Evolutionary conservation across 2,797 vertebrate species (phyloP).

Genomic region (Sparidentex hasta): DNA sequence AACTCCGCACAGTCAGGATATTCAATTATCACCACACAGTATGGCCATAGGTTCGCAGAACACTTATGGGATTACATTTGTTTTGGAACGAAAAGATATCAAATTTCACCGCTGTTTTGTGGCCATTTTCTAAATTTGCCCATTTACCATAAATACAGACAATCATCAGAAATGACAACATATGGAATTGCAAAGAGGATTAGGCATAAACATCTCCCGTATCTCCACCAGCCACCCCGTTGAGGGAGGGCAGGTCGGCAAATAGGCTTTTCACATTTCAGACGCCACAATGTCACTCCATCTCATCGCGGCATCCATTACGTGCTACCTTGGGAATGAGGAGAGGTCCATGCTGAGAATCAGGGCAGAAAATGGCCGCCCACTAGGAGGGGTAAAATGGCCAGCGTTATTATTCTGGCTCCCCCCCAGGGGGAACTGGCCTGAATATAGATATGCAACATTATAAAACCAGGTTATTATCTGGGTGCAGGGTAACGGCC

Average conservation of each 20-base stretch:
- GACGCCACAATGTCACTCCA: slow-evolving; percentile 85
- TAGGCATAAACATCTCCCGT: slow-evolving; percentile 77
- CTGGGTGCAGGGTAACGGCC: slow-evolving; percentile 84
- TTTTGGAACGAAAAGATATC: slow-evolving; percentile 55
- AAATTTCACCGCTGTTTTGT: slow-evolving; percentile 54
- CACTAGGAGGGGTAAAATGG: slow-evolving; percentile 83
- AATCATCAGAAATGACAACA: slow-evolving; percentile 82
- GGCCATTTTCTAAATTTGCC: slow-evolving; percentile 78
- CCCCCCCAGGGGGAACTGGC: slow-evolving; percentile 84
- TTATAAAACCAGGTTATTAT: slow-evolving; percentile 87
- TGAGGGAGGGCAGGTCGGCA: slow-evolving; percentile 77
- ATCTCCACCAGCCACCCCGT: slow-evolving; percentile 71
- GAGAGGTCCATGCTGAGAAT: slow-evolving; percentile 83
- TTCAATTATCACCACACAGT: slow-evolving; percentile 40
- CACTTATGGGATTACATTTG: slow-evolving; percentile 59
- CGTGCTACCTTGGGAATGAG: slow-evolving; percentile 83
- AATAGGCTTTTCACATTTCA: slow-evolving; percentile 86
- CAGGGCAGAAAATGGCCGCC: slow-evolving; percentile 85
- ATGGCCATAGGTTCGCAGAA: slow-evolving; percentile 33
- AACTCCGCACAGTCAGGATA: slow-evolving; percentile 37
- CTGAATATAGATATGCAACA: slow-evolving; percentile 89
- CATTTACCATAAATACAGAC: slow-evolving; percentile 78
- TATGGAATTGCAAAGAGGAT: slow-evolving; percentile 84
- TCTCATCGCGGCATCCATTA: slow-evolving; percentile 86
- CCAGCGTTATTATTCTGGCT: slow-evolving; percentile 83